These are phyloP conservation scores for Cercocebus atys DNA, from an alignment of 2,113 vertebrate genomes.

Conservation along the genomic window DNA sequence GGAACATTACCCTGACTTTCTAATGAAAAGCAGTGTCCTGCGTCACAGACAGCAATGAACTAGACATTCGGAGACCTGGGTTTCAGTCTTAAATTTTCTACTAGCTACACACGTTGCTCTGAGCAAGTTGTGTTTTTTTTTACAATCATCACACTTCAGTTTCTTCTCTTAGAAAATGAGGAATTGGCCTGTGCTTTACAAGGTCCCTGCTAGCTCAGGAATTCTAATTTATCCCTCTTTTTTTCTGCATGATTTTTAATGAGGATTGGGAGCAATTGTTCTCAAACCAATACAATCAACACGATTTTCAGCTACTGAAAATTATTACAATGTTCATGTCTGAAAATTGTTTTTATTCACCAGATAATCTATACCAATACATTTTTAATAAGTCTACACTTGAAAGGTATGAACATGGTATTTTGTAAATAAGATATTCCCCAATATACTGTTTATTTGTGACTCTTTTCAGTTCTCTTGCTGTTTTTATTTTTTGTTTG, in stretches of 20 bases:
- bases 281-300: not conserved
- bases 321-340: not conserved
- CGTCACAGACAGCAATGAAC: not conserved
- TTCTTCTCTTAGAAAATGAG: conserved; percentile 24
- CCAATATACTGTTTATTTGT: not conserved
- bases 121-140: not conserved
- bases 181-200: not conserved
- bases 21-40: not conserved
- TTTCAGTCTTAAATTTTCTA: not conserved
- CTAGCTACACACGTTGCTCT: not conserved
- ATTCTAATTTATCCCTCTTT: not conserved
- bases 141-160: not conserved
- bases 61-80: not conserved
- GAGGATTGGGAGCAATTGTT: not conserved
- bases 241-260: not conserved
- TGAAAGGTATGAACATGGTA: not conserved
- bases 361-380: not conserved
- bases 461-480: not conserved
- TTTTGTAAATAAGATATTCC: not conserved
- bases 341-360: not conserved
- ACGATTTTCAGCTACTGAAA: not conserved
- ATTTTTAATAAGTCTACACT: not conserved
- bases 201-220: not conserved
- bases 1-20: not conserved
- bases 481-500: too few species aligned